Base-by-base conservation (phyloP, 2,888 invertebrate genomes). In the Aspidapion aeneum region DNA sequence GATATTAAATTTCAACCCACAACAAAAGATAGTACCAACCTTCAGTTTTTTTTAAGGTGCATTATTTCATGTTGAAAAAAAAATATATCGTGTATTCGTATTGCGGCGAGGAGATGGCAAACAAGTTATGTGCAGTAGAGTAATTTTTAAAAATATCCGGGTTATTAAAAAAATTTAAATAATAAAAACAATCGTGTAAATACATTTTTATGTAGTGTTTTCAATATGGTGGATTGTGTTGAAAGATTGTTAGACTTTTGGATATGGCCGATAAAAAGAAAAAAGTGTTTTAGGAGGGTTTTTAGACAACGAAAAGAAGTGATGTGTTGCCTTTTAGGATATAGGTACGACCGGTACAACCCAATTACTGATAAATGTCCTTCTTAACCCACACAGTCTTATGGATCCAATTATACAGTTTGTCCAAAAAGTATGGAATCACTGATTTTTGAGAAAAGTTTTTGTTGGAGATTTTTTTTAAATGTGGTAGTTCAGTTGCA, bases 251-350 rank as follows among this genome's bases (percentile, higher is more conserved):
- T 52, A 9, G 3, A 5, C 7, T 52, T 52, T 19, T 52, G 52
- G 52, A 19, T 52, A 19, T 18, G 19, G 19, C 52, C 52, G 3
- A 7, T 52, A 19, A 17, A 19, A 17, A 52, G 52, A n/a, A 52
- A 52, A 19, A 52, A 52, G 17, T 5, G 52, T 19, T 35, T 35
- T 12, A 35, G 35, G 12, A 35, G 35, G 35, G 35, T 35, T 35
- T 35, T 35, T 12, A 35, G 35, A 12, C 18, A 18, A 17, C 3
- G 17, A n/a, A 52, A 52, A 17, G 52, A 52, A n/a, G 19, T 52
- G 5, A 52, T 52, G 52, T 52, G 52, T n/a, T 19, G 52, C 52
- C 52, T 52, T 52, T n/a, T 52, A 7, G 52, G 52, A 5, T 52
- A 52, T 19, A 52, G 52, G 52, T 52, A n/a, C 49, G 9, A 48